phyloP scores from a whole-genome alignment of 2,797 vertebrate genomes.

The Pagetopsis macropterus region DNA sequence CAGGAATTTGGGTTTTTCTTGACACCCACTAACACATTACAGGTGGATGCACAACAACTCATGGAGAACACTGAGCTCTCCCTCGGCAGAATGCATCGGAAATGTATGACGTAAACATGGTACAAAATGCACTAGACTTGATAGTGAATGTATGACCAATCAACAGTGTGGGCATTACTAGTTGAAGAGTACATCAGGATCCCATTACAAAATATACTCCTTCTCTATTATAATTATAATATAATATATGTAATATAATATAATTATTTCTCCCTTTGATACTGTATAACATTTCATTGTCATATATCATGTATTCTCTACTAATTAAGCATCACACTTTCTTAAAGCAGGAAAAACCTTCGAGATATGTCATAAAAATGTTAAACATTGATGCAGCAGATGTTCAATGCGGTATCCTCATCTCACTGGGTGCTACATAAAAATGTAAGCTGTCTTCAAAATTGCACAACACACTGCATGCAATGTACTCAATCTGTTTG shows the following conservation, averaged over 20 bases:
- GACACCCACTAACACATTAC: not conserved
- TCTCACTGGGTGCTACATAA: not conserved
- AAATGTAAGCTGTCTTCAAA: not conserved
- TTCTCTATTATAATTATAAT: not conserved
- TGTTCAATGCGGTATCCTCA: not conserved
- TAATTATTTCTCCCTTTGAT: slow-evolving; percentile 1
- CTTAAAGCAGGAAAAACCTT: not conserved
- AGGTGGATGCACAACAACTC: not conserved
- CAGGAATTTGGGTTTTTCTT: not conserved
- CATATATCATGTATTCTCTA: not conserved
- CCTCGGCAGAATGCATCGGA: not conserved
- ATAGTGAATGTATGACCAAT: not conserved
- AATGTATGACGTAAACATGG: not conserved
- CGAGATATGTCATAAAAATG: slow-evolving; percentile 3
- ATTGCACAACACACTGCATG: no score
- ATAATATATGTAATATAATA: not conserved
- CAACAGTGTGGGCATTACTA: not conserved
- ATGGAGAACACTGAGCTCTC: not conserved
- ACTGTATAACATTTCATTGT: not conserved
- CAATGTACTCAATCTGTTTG: no score
- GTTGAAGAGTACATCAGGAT: not conserved
- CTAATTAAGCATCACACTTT: slow-evolving; percentile 2
- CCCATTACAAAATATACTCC: not conserved
- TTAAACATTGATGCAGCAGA: not conserved
- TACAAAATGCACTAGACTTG: not conserved